Conservation (phyloP, 2,797 vertebrate genomes). For the Argya squamiceps region DNA sequence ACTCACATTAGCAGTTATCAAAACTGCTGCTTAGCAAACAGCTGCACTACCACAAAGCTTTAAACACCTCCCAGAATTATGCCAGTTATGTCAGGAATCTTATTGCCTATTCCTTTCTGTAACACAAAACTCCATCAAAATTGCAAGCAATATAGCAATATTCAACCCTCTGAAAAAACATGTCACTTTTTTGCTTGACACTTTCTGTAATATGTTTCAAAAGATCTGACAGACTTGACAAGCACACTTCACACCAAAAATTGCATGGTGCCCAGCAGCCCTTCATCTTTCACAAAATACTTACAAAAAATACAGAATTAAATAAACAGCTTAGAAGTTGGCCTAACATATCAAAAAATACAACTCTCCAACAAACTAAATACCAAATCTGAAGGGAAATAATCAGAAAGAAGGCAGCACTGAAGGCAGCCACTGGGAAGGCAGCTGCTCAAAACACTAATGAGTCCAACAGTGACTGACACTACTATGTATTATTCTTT, state of each 20-base stretch:
- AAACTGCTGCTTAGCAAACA: neutral
- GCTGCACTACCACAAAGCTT: neutral
- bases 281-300: neutral
- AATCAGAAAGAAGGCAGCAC: neutral
- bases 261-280: neutral
- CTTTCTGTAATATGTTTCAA: neutral
- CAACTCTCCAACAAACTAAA: neutral
- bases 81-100: neutral
- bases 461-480: neutral
- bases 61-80: neutral
- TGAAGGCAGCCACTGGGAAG: neutral
- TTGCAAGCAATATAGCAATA: neutral
- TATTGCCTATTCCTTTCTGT: neutral
- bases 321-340: neutral
- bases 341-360: neutral
- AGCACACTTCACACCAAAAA: neutral
- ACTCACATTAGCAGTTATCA: neutral
- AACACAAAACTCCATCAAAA: neutral
- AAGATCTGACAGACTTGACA: neutral
- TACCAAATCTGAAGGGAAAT: neutral
- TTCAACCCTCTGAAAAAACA: neutral
- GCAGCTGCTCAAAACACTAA: neutral
- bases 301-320: neutral
- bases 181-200: neutral
- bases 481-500: neutral